A percentile compares a stretch with the other conserved stretches of the same genome.
phyloP scores from a whole-genome alignment of 92 coral and sea anemone species.

The Isaurus tuberculatus region DNA sequence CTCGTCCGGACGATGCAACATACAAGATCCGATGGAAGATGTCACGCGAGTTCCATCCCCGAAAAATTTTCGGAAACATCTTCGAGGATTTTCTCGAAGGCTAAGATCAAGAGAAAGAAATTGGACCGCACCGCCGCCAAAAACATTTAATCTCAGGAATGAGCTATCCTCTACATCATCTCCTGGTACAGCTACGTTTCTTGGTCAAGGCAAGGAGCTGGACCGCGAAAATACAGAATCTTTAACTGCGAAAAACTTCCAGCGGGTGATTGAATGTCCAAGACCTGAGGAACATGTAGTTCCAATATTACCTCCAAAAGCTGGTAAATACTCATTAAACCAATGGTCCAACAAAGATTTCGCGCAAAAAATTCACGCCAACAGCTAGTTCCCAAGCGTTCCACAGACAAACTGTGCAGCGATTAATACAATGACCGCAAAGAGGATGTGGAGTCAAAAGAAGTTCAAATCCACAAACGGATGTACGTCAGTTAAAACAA shows the following conservation, averaged over 20 bases:
- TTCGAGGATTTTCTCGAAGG: slow-evolving; percentile 28
- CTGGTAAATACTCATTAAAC: not conserved
- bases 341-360: not conserved
- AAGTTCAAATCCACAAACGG: not conserved
- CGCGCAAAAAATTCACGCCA: too few relatives aligned
- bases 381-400: not conserved
- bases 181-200: not conserved
- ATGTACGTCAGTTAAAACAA: too few relatives aligned
- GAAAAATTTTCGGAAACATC: not conserved
- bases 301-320: not conserved
- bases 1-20: slow-evolving; percentile 22
- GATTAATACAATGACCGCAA: not conserved
- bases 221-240: not conserved
- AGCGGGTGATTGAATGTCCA: not conserved
- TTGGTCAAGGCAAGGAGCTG: not conserved
- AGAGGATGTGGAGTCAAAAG: not conserved
- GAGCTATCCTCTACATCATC: not conserved
- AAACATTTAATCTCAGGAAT: not conserved
- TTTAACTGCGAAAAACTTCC: not conserved
- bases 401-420: not conserved
- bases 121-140: not conserved
- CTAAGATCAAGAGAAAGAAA: not conserved
- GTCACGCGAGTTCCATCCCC: slow-evolving; percentile 38
- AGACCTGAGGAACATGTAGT: not conserved
- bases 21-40: slow-evolving; percentile 13